Conservation (phyloP, 1,140 invertebrate genomes). For the Trichogramma pretiosum region DNA sequence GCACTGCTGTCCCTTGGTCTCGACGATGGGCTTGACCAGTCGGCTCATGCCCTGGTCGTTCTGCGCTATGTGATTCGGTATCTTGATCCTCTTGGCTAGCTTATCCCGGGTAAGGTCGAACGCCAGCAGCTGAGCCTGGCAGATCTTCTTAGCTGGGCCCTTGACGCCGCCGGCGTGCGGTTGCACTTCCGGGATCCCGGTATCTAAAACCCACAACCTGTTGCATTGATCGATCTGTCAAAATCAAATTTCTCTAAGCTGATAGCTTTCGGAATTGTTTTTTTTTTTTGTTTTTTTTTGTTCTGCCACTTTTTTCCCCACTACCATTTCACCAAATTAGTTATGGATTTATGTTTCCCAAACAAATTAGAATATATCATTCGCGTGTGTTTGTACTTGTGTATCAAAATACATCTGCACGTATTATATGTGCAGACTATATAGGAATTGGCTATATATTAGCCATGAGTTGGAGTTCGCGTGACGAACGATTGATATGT, state of each 20-base stretch:
- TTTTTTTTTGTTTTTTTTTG: neutral
- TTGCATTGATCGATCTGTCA: constrained; percentile 20
- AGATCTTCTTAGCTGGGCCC: constrained; percentile 8
- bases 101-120: constrained; percentile 11
- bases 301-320: neutral
- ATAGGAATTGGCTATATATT: no score
- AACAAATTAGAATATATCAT: no score
- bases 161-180: neutral
- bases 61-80: constrained; percentile 15
- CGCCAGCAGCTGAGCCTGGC: constrained; percentile 14
- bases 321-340: neutral
- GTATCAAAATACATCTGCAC: no score
- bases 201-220: constrained; percentile 20
- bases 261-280: constrained; percentile 9
- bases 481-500: no score
- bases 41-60: constrained; percentile 13
- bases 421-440: no score
- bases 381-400: no score
- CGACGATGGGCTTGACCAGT: constrained; percentile 14
- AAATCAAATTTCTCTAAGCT: constrained; percentile 18
- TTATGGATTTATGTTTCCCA: no score
- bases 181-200: constrained; percentile 6
- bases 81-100: constrained; percentile 15
- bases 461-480: no score
- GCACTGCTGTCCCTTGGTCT: constrained; percentile 13